Evolutionary conservation across 2,113 vertebrate species (phyloP).

Genomic region (Brachyistius frenatus): DNA sequence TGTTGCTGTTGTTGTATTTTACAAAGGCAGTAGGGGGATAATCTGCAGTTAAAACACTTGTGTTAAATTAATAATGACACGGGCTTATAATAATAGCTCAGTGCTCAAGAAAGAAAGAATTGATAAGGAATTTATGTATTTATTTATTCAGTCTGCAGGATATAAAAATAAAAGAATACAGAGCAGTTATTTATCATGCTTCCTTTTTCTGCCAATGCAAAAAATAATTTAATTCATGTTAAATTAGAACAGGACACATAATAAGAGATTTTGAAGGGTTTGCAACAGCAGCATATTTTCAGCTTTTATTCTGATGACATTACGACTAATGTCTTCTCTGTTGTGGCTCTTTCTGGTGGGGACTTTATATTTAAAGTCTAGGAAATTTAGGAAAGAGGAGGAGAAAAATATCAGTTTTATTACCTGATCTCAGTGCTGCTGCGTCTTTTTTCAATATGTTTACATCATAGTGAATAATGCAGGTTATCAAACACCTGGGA

Average conservation of each 20-base stretch:
- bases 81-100: background rate
- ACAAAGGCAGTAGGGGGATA: background rate
- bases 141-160: background rate
- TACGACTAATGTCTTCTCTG: no score
- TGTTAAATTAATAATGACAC: conserved; percentile 4
- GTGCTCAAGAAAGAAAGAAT: background rate
- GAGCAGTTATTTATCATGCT: no score
- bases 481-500: background rate
- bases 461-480: background rate
- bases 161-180: background rate
- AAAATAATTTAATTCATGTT: no score
- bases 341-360: no score
- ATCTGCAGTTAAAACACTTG: conserved; percentile 18
- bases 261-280: no score
- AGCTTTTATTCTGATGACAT: no score
- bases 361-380: no score
- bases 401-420: background rate
- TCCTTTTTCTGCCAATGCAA: no score
- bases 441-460: background rate
- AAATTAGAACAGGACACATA: no score
- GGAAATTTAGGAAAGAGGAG: background rate
- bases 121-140: background rate
- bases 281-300: no score
- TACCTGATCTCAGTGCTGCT: background rate
- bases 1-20: background rate